Percentiles rank a stretch among this genome's conserved stretches.
Conservation (phyloP, 2,113 vertebrate species). For the Salminus brasiliensis region DNA sequence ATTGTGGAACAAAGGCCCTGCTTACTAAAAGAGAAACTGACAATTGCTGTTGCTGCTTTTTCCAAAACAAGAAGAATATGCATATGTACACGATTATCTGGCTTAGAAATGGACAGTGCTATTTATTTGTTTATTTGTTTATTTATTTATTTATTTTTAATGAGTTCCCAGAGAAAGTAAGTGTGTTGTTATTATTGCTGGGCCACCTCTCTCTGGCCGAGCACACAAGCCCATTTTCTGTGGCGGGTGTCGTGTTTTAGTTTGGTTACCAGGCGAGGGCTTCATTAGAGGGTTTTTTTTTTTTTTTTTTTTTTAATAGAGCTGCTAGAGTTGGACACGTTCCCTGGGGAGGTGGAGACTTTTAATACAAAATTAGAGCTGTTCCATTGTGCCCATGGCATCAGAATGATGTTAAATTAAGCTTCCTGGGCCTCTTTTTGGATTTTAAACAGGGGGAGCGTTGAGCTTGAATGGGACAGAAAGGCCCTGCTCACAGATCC, state of each 20-base stretch:
- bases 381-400: conserved; percentile 36
- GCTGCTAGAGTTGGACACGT: conserved; percentile 16
- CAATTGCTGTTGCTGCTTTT: background rate
- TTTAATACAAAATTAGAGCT: conserved; percentile 42
- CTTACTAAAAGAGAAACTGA: background rate
- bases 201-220: background rate
- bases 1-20: background rate
- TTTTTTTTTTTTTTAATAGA: no score
- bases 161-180: background rate
- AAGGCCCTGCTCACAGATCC: background rate
- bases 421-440: conserved; percentile 38
- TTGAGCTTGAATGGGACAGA: background rate
- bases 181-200: background rate
- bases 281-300: no score
- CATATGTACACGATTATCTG: background rate
- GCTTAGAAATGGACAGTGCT: background rate
- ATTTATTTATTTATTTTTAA: no score
- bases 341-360: conserved; percentile 47
- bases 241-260: background rate
- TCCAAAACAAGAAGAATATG: background rate
- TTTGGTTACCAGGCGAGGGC: conserved; percentile 24
- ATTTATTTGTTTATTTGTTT: background rate
- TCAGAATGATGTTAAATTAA: conserved; percentile 53
- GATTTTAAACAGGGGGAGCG: conserved; percentile 21
- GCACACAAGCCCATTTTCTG: background rate